These are phyloP conservation scores for Aptenodytes patagonicus DNA, from an alignment of 2,113 vertebrate species.

Conservation along the genomic window DNA sequence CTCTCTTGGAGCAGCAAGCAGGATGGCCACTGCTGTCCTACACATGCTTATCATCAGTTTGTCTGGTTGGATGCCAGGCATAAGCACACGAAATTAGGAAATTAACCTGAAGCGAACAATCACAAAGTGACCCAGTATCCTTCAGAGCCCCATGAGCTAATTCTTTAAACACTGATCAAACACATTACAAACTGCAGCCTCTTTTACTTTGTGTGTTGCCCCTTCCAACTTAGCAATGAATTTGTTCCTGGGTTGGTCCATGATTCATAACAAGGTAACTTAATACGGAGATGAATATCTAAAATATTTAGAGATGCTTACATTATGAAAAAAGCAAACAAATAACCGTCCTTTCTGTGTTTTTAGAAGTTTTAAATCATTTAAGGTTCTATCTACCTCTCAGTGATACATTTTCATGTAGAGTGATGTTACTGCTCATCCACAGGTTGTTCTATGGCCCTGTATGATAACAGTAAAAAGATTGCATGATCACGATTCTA, in stretches of 20 bases:
- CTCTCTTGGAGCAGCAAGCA: neutral
- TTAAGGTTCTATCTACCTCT: neutral
- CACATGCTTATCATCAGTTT: neutral
- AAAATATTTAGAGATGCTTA: neutral
- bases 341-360: neutral
- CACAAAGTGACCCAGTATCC: neutral
- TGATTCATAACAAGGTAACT: neutral
- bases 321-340: neutral
- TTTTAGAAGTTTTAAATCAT: neutral
- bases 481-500: neutral
- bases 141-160: neutral
- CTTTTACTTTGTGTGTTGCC: neutral
- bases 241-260: neutral
- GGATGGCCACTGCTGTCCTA: neutral
- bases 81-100: neutral
- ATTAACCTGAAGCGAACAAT: neutral
- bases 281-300: neutral
- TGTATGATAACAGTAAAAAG: neutral
- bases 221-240: neutral
- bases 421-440: neutral
- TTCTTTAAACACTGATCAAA: neutral
- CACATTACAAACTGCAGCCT: neutral
- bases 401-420: neutral
- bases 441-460: rapidly evolving
- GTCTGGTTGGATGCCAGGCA: neutral